Percentiles rank a stretch among this genome's conserved stretches.
Conservation (phyloP, 1,140 invertebrate species). For the Lethocerus indicus region DNA sequence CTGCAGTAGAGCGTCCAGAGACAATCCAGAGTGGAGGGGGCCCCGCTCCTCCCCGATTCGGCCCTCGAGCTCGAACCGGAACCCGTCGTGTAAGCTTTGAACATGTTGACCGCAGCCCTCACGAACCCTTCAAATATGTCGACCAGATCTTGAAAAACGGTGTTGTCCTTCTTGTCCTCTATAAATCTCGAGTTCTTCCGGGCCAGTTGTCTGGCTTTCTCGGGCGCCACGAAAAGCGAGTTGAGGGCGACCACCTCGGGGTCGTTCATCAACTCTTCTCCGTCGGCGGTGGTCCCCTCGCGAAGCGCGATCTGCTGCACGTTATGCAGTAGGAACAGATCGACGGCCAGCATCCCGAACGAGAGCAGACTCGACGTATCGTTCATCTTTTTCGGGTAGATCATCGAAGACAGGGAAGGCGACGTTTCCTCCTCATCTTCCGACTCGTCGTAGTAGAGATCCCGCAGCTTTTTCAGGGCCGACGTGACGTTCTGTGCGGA, state of each 20-base stretch:
- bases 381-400: no score
- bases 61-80: neutral
- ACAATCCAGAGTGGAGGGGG: conserved; percentile 29
- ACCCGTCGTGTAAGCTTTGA: conserved; percentile 32
- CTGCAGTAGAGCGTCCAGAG: conserved; percentile 41
- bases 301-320: conserved; percentile 36
- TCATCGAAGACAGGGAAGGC: no score
- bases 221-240: conserved; percentile 24
- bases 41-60: conserved; percentile 11
- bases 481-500: no score
- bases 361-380: conserved; percentile 28
- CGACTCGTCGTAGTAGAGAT: no score
- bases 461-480: no score
- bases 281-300: conserved; percentile 24
- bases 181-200: no score
- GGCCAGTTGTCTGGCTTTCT: conserved; percentile 4
- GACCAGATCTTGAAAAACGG: conserved; percentile 28
- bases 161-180: conserved; percentile 16
- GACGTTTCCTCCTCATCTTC: no score
- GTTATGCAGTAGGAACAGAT: conserved; percentile 37
- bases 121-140: conserved; percentile 34
- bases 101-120: conserved; percentile 34
- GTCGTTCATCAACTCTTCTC: conserved; percentile 29
- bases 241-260: conserved; percentile 31
- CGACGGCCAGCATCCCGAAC: conserved; percentile 35